Base-by-base conservation (phyloP, 2,797 vertebrate species). In the Artibeus lituratus region DNA sequence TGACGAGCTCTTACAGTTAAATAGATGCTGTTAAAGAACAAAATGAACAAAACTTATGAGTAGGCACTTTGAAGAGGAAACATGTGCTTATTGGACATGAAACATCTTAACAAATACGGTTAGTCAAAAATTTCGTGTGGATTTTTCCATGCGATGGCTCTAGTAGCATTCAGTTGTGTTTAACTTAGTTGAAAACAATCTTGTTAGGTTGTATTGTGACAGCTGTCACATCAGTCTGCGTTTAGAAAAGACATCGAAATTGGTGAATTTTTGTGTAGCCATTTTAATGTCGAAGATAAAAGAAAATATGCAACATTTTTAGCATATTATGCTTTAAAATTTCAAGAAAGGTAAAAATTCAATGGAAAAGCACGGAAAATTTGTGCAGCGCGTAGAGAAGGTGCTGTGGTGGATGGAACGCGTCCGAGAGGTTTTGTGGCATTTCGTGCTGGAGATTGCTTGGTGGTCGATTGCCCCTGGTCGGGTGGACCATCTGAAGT, bases 121-220 rank as follows among this genome's bases (percentile, higher is more conserved):
- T 2, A 5, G 59, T 7, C 59, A 2, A 0, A 15, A 5, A 7
- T 0, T 32, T 2, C 14, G 29, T 32, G 32, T 15, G 29, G 29
- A 15, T 32, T 29, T 32, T 7, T 15, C 59, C 26, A 9, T 5
- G 29, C 12, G 5, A 6, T 0, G 59, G 59, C 59, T 32, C 59
- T 15, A 7, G 29, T 16, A n/a, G 59, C 29, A 3, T 29, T n/a
- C 11, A 7, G 59, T 7, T n/a, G 59, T 59, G 22, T 57, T 10
- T 29, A 14, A 29, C 26, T 14, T 5, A 3, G 26, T 29, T 29
- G 2, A 6, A n/a, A 16, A 32, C 29, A 16, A 0, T n/a, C n/a
- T 32, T n/a, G 29, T 16, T n/a, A 65, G 29, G 5, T 15, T n/a
- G 29, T 16, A 7, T 16, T 32, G 59, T 16, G 29, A n/a, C 29